A percentile compares a stretch with the other conserved stretches of the same genome.
These are phyloP conservation scores for Clavelina lepadiformis DNA, from an alignment of 23 tunicate genomes.

Conservation along the genomic window DNA sequence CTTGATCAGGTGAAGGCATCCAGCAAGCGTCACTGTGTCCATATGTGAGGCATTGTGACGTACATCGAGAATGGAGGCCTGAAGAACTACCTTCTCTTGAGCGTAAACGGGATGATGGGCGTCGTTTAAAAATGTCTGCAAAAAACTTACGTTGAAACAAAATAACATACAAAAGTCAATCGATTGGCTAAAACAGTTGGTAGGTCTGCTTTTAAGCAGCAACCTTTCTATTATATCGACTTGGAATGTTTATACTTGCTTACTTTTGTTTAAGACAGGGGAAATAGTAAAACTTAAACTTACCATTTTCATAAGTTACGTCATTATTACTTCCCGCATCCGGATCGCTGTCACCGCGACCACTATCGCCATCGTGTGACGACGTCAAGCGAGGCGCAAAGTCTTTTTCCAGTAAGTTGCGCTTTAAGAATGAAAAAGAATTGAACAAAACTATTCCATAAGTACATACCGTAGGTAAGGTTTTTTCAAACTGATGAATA, in stretches of 20 bases:
- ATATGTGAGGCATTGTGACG: slow-evolving; percentile 43
- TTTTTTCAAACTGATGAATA: too few species aligned
- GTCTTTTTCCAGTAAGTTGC: neutral
- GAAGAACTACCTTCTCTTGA: slow-evolving; percentile 11
- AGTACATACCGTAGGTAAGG: too few species aligned
- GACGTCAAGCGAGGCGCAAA: slow-evolving; percentile 8
- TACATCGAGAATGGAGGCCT: slow-evolving; percentile 35
- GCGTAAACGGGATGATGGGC: neutral
- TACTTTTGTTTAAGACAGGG: too few species aligned
- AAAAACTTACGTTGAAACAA: neutral
- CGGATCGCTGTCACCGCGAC: slow-evolving; percentile 92
- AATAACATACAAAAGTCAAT: too few species aligned
- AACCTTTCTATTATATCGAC: too few species aligned
- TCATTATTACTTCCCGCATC: slow-evolving; percentile 65
- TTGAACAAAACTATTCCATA: too few species aligned
- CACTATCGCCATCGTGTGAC: slow-evolving; percentile 86
- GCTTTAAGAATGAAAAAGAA: too few species aligned
- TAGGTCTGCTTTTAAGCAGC: too few species aligned
- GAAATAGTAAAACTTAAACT: too few species aligned
- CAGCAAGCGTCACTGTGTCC: slow-evolving; percentile 95
- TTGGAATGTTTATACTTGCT: too few species aligned
- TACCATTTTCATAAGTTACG: slow-evolving; percentile 18
- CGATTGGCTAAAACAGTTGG: too few species aligned
- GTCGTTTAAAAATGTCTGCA: neutral
- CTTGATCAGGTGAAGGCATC: too few species aligned